Base-by-base conservation (phyloP, 2,888 invertebrate species). In the Stomorhina lunata region DNA sequence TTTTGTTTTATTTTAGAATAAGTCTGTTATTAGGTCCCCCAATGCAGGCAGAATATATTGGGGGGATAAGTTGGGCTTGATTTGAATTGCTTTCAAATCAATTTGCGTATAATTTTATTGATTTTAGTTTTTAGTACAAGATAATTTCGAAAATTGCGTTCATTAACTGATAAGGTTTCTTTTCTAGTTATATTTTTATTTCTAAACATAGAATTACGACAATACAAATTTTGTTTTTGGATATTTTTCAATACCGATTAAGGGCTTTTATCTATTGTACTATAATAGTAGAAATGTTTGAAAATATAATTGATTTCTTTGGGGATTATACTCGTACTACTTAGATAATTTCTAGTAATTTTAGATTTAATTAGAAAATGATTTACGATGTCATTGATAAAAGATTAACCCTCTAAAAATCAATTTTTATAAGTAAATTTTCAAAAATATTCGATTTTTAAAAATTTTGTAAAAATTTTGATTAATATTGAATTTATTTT, bases 81-180 rank as follows among this genome's bases (percentile, higher is more conserved):
- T n/a, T n/a, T n/a, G n/a, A n/a, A n/a, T n/a, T n/a, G n/a, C n/a
- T n/a, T n/a, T n/a, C n/a, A n/a, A n/a, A n/a, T n/a, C n/a, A n/a
- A n/a, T n/a, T n/a, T n/a, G n/a, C n/a, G n/a, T n/a, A n/a, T n/a
- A n/a, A n/a, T n/a, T n/a, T n/a, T n/a, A n/a, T n/a, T n/a, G n/a
- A n/a, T n/a, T n/a, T n/a, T n/a, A n/a, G n/a, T n/a, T n/a, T n/a
- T n/a, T n/a, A n/a, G n/a, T n/a, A n/a, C n/a, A n/a, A n/a, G n/a
- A n/a, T n/a, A n/a, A n/a, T n/a, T n/a, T n/a, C n/a, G n/a, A n/a
- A n/a, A n/a, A n/a, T n/a, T 22, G 22, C 43, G 34, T 34, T 59
- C 9, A 25, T 29, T 50, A 61, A 48, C 61, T 61, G 61, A 72
- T 72, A 72, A 50, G 72, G 72, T 27, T 72, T 72, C 72, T 48